Evolutionary conservation across 2,888 invertebrate genomes (phyloP), one percentile per base, ranked within the genome.

Genomic region (Dyspetes luteomarginatus): DNA sequence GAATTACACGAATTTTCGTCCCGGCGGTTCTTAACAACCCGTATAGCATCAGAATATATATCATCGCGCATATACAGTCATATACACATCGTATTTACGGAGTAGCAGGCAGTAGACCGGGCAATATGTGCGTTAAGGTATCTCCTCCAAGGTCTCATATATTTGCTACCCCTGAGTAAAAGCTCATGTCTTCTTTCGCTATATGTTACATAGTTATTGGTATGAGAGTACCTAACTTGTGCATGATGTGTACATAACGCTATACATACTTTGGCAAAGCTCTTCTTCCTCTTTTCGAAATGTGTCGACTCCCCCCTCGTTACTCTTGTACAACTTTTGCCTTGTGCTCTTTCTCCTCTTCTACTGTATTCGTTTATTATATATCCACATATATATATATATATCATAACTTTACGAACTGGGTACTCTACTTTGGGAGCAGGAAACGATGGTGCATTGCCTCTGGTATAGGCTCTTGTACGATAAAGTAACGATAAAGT

Each of bases 1-100:
- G 82, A 85, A 86, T 86, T 78, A 85, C 83, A 71, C 81, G 83
- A 85, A 86, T 86, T 86, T 85, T 84, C 85, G 69, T 78, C 69
- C 73, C 75, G 73, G 60, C 30, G 60, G 78, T 60, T 72, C 72
- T 81, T 65, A 78, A 83, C 78, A 76, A 78, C 68, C 64, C 68
- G 45, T 65, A 72, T 52, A 75, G 69, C 41, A 55, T 43, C 26
- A 30, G 58, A 56, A 68, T 68, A 64, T 68, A 50, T 50, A 52
- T 56, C 52, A 4, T 41, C 3, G 19, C 3, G 3, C 7, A 19
- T 28, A 17, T 50, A 50, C 1, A 69, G 36, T 64, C 28, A 48
- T 56, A 22, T 28, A 58, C 15, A n/a, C 22, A 12, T 60, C n/a
- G 22, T 17, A 69, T 30, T n/a, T 68, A 67, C 26, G 36, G 45